Conservation (phyloP, 2,888 invertebrate species). For the Digitonthophagus gazella region DNA sequence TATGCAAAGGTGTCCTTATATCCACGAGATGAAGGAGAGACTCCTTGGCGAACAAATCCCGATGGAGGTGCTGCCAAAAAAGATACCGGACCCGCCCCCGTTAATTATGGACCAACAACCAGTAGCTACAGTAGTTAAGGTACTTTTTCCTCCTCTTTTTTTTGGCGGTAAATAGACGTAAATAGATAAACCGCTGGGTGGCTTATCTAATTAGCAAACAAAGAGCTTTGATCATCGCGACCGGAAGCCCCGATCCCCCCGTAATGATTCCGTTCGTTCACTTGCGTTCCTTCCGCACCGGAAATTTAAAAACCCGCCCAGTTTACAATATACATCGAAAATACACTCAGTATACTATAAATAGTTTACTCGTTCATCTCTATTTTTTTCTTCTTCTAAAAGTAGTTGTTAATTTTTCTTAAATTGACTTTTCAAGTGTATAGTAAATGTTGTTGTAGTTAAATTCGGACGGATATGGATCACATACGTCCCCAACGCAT, state of each 20-base stretch:
- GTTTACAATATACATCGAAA: too few relatives aligned
- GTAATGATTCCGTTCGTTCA: conserved; percentile 1
- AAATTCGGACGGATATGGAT: conserved; percentile 83
- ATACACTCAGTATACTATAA: too few relatives aligned
- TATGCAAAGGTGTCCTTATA: conserved; percentile 87
- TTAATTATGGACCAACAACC: conserved; percentile 58
- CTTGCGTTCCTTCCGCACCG: background rate
- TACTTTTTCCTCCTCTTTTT: too few relatives aligned
- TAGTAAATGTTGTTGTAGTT: conserved; percentile 70
- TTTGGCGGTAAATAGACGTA: too few relatives aligned
- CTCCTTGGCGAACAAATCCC: conserved; percentile 72
- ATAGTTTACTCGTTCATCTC: background rate
- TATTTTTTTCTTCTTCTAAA: background rate
- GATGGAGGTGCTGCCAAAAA: conserved; percentile 60
- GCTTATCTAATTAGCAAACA: conserved; percentile 27
- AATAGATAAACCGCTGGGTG: background rate
- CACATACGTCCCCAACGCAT: conserved; percentile 79
- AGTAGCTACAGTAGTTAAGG: conserved; percentile 88
- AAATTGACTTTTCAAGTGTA: background rate
- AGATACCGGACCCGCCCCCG: conserved; percentile 50
- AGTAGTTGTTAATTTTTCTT: too few relatives aligned
- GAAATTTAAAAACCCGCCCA: background rate
- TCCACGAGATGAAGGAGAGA: conserved; percentile 92
- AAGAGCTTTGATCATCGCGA: background rate
- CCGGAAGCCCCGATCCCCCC: background rate